Percentiles rank a stretch among this genome's conserved stretches.
Conservation (phyloP, 2,888 invertebrate genomes). For the Cartodere bifasciata region DNA sequence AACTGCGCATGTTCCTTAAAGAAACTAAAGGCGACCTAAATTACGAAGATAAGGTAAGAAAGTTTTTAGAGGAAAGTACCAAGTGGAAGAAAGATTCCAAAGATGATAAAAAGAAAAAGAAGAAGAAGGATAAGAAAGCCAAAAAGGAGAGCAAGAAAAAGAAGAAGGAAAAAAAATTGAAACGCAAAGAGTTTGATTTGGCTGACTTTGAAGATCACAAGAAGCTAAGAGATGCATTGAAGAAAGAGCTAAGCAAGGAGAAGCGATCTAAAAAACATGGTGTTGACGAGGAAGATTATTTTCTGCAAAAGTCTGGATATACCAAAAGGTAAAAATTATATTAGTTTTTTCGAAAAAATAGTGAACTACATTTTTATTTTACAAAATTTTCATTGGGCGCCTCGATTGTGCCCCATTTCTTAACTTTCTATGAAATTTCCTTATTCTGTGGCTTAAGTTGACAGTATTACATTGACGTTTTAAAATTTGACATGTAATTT, state of each 20-base stretch:
- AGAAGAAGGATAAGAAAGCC: slow-evolving; percentile 41
- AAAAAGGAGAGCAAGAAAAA: slow-evolving; percentile 65
- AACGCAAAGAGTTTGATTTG: slow-evolving; percentile 52
- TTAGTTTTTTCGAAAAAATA: too few relatives aligned
- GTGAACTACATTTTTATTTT: too few relatives aligned
- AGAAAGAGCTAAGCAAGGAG: slow-evolving; percentile 40
- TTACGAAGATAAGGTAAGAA: slow-evolving; percentile 75
- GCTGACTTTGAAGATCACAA: slow-evolving; percentile 51
- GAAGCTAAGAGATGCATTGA: slow-evolving; percentile 54
- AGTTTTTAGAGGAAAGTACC: slow-evolving; percentile 69
- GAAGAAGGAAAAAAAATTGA: slow-evolving; percentile 59
- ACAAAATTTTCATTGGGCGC: too few relatives aligned
- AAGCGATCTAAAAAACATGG: slow-evolving; percentile 31
- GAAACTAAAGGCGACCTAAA: slow-evolving; percentile 71
- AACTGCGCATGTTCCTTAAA: slow-evolving; percentile 53
- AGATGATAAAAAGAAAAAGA: slow-evolving; percentile 51
- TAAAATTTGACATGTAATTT: too few relatives aligned
- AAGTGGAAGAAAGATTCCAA: slow-evolving; percentile 59
- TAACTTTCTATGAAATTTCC: too few relatives aligned
- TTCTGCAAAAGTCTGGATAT: slow-evolving; percentile 34
- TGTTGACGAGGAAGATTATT: slow-evolving; percentile 35
- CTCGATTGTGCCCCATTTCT: too few relatives aligned
- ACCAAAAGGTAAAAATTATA: slow-evolving; percentile 34
- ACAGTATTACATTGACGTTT: too few relatives aligned
- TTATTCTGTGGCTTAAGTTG: too few relatives aligned